Conservation (phyloP, 2,113 vertebrate genomes). For the Protomyctophum bolini region DNA sequence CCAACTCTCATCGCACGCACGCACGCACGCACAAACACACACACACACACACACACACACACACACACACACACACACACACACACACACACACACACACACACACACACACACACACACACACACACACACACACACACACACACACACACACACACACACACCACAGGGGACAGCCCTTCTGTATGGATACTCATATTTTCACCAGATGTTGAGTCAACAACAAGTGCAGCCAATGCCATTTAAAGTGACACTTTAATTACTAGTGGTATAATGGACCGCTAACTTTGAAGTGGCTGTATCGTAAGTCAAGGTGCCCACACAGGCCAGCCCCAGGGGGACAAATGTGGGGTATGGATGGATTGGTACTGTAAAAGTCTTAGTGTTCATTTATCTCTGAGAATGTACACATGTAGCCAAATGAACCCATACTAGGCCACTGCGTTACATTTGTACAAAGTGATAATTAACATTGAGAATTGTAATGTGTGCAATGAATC, state of each 20-base stretch:
- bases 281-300: conserved; percentile 62
- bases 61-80: conserved; percentile 4
- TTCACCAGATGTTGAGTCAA: conserved; percentile 50
- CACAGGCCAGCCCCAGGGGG: conserved; percentile 25
- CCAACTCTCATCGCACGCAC: not conserved
- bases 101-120: not conserved
- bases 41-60: too few species aligned
- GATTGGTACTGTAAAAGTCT: too few species aligned
- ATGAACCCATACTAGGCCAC: too few species aligned
- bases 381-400: too few species aligned
- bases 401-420: too few species aligned
- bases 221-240: conserved; percentile 36
- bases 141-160: not conserved
- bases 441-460: too few species aligned
- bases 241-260: conserved; percentile 69
- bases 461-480: too few species aligned
- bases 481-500: conserved; percentile 16
- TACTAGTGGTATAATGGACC: conserved; percentile 63
- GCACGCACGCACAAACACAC: not conserved
- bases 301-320: conserved; percentile 47
- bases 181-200: conserved; percentile 40
- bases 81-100: not conserved
- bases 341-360: conserved; percentile 14
- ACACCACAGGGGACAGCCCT: not conserved
- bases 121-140: not conserved